Conservation (phyloP, 2,888 invertebrate species). For the Nebria brevicollis region DNA sequence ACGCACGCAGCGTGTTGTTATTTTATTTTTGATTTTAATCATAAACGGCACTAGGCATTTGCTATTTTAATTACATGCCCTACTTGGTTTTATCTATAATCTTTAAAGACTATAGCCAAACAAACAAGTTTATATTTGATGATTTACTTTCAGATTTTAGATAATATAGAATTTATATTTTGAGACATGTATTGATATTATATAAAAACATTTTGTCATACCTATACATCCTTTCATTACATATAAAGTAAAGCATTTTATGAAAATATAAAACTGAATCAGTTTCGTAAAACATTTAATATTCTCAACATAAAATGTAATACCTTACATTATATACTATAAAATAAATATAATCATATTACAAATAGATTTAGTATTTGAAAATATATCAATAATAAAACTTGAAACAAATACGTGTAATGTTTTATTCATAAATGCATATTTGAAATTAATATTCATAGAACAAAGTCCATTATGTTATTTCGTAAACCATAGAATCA, state of each 20-base stretch:
- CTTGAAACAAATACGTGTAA: slow-evolving; percentile 24
- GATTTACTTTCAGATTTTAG: too few species aligned
- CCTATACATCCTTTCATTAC: too few species aligned
- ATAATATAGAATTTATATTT: too few species aligned
- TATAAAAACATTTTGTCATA: too few species aligned
- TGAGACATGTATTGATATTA: too few species aligned
- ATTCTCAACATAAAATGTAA: too few species aligned
- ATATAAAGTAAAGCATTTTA: too few species aligned
- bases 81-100: slow-evolving; percentile 5
- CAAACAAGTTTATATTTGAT: background rate
- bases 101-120: background rate
- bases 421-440: slow-evolving; percentile 32
- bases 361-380: background rate
- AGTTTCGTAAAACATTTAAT: too few species aligned
- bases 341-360: too few species aligned
- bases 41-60: background rate
- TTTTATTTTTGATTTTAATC: slow-evolving; percentile 28
- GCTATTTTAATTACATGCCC: slow-evolving; percentile 14
- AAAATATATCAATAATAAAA: slow-evolving; percentile 31
- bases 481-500: slow-evolving; percentile 22
- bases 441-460: slow-evolving; percentile 27
- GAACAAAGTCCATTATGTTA: slow-evolving; percentile 25
- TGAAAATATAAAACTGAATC: too few species aligned
- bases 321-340: too few species aligned
- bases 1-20: slow-evolving; percentile 21